Evolutionary conservation across 2,888 invertebrate species (phyloP), one percentile per base, ranked within the genome.

Genomic region (Zaprionus obscuricornis): DNA sequence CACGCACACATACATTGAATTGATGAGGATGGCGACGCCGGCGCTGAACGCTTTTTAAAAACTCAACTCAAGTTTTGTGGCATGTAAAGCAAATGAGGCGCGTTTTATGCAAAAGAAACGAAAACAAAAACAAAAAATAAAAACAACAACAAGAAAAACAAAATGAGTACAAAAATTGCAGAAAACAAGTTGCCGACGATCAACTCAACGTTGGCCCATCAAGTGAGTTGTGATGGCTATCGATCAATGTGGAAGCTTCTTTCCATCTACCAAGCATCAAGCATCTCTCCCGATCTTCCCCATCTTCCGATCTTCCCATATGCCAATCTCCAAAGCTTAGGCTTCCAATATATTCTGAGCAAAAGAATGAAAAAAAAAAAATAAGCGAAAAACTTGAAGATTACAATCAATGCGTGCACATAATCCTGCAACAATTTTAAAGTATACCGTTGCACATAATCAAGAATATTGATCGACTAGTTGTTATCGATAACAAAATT

Each of bases 51-150:
- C 62, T 69, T 76, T 66, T 62, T 60, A 69, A 78, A 78, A 82
- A 75, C 66, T 73, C 64, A 78, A 74, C 66, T 67, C 74, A 59
- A 65, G 20, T 70, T 50, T 72, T 69, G 54, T 55, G 73, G 81
- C 70, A 82, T 75, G 76, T 79, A 78, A 83, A 68, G 85, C 67
- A 81, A 81, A 85, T 79, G 78, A 84, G 78, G 56, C 59, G 85
- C 79, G 57, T 64, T 85, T 83, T 85, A 85, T 79, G 85, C 83
- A 83, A 85, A 74, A 67, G 8, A 57, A 64, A 51, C 18, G 33
- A 57, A 56, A 50, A 37, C 36, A 39, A 47, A 29, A 46, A 29
- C n/a, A 20, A 1, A 49, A 43, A 45, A 24, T n/a, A 33, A 43
- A 46, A 17, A 37, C 49, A 16, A 33, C 13, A 39, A 51, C 37